Conservation (phyloP, 1,140 invertebrate species). For the Megathymus violae region DNA sequence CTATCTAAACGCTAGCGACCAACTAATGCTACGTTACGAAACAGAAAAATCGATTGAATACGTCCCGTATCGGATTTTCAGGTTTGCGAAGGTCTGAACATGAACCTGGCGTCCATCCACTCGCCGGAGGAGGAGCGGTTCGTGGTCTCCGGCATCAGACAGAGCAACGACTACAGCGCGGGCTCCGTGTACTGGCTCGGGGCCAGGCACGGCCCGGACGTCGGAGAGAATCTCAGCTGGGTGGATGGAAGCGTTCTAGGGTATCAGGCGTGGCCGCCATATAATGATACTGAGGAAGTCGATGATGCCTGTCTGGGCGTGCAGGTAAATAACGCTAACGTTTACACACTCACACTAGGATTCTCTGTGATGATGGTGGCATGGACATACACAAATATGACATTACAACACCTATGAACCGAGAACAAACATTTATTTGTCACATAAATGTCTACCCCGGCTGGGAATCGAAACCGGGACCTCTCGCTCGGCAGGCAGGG, state of each 20-base stretch:
- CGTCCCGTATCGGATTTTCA: no score
- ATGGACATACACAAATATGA: no score
- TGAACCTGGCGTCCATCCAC: slow-evolving; percentile 85
- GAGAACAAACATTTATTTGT: no score
- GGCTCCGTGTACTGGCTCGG: slow-evolving; percentile 88
- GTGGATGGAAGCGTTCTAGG: slow-evolving; percentile 84
- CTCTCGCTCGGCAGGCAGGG: no score
- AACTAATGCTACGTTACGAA: no score
- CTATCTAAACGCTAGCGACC: no score
- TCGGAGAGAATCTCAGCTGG: slow-evolving; percentile 83
- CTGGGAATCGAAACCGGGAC: no score
- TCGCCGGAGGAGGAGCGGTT: slow-evolving; percentile 87
- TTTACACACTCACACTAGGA: no score
- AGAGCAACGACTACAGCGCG: slow-evolving; percentile 87
- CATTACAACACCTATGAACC: no score
- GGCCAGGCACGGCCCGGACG: slow-evolving; percentile 69
- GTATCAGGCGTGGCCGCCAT: slow-evolving; percentile 85
- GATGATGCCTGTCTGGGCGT: slow-evolving; percentile 83
- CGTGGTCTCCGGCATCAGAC: slow-evolving; percentile 86
- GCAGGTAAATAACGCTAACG: slow-evolving; percentile 48
- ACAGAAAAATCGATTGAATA: no score
- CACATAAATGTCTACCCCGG: no score
- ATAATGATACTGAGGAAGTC: slow-evolving; percentile 71
- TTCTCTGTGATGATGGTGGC: no score
- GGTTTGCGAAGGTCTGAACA: slow-evolving; percentile 87